A percentile compares a stretch with the other conserved stretches of the same genome.
Conservation (phyloP, 2,113 vertebrate genomes). For the Tringa solitaria region DNA sequence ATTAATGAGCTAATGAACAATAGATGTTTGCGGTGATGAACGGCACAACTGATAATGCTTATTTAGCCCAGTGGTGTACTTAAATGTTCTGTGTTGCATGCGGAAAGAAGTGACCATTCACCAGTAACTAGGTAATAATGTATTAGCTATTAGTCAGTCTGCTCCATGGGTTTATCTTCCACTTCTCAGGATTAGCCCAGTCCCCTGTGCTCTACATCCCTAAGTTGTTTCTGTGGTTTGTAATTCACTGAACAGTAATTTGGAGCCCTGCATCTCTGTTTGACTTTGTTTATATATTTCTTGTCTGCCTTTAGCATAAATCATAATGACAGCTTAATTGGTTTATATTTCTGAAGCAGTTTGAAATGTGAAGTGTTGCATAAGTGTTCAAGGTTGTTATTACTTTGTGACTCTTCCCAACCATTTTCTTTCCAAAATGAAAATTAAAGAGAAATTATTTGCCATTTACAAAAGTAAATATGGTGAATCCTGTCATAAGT, state of each 20-base stretch:
- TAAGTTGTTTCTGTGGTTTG: not conserved
- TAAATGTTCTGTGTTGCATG: not conserved
- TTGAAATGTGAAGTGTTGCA: constrained; percentile 34
- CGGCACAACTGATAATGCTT: not conserved
- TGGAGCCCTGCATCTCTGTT: constrained; percentile 4
- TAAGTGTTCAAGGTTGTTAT: constrained; percentile 46
- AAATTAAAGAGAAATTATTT: constrained; percentile 42
- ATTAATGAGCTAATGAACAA: not conserved
- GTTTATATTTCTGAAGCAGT: constrained; percentile 45
- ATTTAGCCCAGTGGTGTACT: not conserved
- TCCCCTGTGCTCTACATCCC: not conserved
- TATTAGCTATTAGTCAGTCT: not conserved
- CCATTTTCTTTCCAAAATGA: constrained; percentile 10
- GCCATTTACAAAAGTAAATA: constrained; percentile 28
- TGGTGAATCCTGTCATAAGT: not conserved
- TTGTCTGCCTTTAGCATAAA: constrained; percentile 43
- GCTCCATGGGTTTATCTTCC: not conserved
- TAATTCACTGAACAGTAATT: not conserved
- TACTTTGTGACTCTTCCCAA: constrained; percentile 33
- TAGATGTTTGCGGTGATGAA: constrained; percentile 14
- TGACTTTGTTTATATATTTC: constrained; percentile 53
- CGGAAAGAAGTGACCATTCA: not conserved
- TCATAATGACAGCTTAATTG: constrained; percentile 59
- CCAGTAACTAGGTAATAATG: not conserved
- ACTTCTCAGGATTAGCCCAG: not conserved